These are phyloP conservation scores for Eurytoma adleriae DNA, from an alignment of 2,888 invertebrate species.

Conservation along the genomic window DNA sequence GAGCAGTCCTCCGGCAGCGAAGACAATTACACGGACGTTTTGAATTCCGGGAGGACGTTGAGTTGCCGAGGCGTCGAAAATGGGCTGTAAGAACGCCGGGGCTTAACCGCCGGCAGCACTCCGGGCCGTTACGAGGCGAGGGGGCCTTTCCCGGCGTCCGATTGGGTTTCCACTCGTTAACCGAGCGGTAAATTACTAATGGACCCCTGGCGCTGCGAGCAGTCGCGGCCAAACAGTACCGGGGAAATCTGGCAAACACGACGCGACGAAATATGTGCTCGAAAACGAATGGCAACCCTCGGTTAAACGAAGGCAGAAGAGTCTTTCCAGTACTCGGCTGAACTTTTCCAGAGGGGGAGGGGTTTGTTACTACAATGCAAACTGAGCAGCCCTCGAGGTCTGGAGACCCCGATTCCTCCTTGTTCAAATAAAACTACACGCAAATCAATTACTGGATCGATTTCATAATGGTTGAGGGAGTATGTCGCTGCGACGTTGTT, in stretches of 20 bases:
- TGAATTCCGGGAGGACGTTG: too few species aligned
- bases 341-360: slow-evolving; percentile 1
- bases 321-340: not conserved
- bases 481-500: too few species aligned
- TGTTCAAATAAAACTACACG: slow-evolving; percentile 12
- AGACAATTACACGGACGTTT: too few species aligned
- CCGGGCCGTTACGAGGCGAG: too few species aligned
- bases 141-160: not conserved
- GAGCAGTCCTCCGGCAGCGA: too few species aligned
- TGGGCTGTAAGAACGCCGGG: too few species aligned
- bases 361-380: too few species aligned
- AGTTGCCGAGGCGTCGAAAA: too few species aligned
- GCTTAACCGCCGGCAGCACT: too few species aligned
- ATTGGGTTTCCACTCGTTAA: slow-evolving; percentile 17
- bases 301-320: slow-evolving; percentile 11
- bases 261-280: slow-evolving; percentile 13
- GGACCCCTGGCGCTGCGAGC: not conserved
- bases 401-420: slow-evolving; percentile 4
- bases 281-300: slow-evolving; percentile 23
- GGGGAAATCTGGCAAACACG: slow-evolving; percentile 24
- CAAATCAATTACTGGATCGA: not conserved
- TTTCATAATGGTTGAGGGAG: too few species aligned
- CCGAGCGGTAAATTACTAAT: slow-evolving; percentile 9
- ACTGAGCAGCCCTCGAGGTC: too few species aligned
- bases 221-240: not conserved